A percentile compares a stretch with the other conserved stretches of the same genome.
These are phyloP conservation scores for Platygyra sinensis DNA, from an alignment of 64 coral and sea anemone genomes.

Conservation along the genomic window DNA sequence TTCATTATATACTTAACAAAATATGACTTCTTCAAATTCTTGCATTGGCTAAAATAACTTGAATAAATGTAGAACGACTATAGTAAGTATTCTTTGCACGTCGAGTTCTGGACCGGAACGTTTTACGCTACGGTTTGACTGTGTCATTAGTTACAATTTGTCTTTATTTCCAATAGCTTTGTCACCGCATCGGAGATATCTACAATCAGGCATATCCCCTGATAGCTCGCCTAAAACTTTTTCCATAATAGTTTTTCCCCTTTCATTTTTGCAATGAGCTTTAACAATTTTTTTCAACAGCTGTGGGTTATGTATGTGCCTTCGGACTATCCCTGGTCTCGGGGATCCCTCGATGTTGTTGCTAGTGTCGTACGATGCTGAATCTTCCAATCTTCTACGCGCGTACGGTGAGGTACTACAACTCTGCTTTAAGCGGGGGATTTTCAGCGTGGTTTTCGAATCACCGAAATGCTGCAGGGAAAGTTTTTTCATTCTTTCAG, in stretches of 20 bases:
- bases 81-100: no score
- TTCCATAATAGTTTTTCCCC: not conserved
- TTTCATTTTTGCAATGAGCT: not conserved
- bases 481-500: constrained; percentile 2
- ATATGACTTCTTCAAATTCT: no score
- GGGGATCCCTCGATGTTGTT: not conserved
- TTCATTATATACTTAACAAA: no score
- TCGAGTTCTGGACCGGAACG: no score
- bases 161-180: not conserved
- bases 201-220: constrained; percentile 3
- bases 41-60: no score
- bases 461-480: constrained; percentile 20
- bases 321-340: not conserved
- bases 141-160: no score
- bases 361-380: not conserved
- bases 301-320: not conserved
- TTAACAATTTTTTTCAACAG: not conserved
- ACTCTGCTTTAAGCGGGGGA: not conserved
- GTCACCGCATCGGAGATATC: not conserved
- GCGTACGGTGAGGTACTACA: not conserved
- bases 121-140: no score
- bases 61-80: no score
- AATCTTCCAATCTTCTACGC: not conserved
- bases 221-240: not conserved
- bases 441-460: not conserved